Conservation (phyloP, 2,113 vertebrate species). For the Xyliphius kryptos region DNA sequence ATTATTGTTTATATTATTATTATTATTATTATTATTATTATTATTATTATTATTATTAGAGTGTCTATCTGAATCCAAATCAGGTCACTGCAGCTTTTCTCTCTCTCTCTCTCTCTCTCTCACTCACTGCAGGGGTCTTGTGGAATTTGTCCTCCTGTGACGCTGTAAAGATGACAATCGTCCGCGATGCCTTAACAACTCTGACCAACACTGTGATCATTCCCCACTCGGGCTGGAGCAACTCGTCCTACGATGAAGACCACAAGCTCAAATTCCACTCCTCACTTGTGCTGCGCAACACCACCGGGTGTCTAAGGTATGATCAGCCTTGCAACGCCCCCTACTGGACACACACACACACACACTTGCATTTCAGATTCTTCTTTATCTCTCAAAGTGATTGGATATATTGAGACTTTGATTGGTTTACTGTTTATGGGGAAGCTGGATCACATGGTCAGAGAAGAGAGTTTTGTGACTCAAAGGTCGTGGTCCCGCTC, state of each 20-base stretch:
- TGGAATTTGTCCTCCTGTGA: constrained; percentile 98
- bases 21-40: too few species aligned
- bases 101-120: too few species aligned
- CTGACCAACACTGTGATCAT: constrained; percentile 96
- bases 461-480: too few species aligned
- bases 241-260: constrained; percentile 87
- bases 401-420: too few species aligned
- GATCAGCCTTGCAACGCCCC: constrained; percentile 38
- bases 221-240: constrained; percentile 96
- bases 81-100: too few species aligned
- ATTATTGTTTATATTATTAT: too few species aligned
- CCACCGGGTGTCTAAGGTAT: constrained; percentile 91
- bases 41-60: too few species aligned
- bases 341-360: constrained; percentile 40
- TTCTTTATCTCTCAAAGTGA: not conserved
- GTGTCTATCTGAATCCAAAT: too few species aligned
- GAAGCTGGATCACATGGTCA: too few species aligned
- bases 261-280: constrained; percentile 97
- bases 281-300: constrained; percentile 90
- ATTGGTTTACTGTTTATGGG: too few species aligned
- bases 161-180: constrained; percentile 95
- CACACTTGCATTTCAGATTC: not conserved
- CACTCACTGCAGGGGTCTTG: constrained; percentile 84
- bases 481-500: too few species aligned
- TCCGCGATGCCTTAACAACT: constrained; percentile 85